phyloP scores from a whole-genome alignment of 64 coral and sea anemone species.

The Stichodactyla helianthus region DNA sequence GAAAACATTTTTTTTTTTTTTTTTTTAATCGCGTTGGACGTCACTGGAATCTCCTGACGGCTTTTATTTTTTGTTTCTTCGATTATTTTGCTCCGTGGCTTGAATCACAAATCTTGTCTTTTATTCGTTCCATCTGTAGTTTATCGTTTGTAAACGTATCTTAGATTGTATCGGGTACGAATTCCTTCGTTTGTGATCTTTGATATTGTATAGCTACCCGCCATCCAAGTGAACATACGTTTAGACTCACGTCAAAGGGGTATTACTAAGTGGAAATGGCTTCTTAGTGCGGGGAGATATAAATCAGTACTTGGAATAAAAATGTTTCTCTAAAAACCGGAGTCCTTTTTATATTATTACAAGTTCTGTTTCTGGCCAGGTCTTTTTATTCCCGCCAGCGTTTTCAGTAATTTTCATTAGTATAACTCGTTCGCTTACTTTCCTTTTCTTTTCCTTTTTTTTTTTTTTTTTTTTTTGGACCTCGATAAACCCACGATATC shows the following conservation, averaged over 20 bases:
- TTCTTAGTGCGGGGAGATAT: not conserved
- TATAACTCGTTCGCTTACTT: not conserved
- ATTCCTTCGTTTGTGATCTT: not conserved
- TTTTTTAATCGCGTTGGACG: not conserved
- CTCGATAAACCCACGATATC: not conserved
- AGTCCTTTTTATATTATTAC: not conserved
- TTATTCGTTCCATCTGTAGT: not conserved
- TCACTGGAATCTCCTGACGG: not conserved
- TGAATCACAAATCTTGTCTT: not conserved
- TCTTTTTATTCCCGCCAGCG: not conserved
- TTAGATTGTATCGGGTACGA: not conserved
- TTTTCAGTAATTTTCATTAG: not conserved
- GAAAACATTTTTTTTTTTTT: not conserved
- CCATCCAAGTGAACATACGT: not conserved
- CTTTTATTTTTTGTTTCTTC: too few species aligned
- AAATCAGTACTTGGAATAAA: not conserved
- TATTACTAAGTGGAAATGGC: not conserved
- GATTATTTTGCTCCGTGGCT: not conserved
- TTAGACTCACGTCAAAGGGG: not conserved
- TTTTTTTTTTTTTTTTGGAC: not conserved
- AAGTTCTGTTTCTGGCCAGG: not conserved
- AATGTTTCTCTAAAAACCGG: not conserved
- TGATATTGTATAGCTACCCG: not conserved
- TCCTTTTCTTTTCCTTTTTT: too few species aligned
- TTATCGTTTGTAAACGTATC: not conserved